phyloP scores from a whole-genome alignment of 1,140 invertebrate species.

The Hycleus cichorii region DNA sequence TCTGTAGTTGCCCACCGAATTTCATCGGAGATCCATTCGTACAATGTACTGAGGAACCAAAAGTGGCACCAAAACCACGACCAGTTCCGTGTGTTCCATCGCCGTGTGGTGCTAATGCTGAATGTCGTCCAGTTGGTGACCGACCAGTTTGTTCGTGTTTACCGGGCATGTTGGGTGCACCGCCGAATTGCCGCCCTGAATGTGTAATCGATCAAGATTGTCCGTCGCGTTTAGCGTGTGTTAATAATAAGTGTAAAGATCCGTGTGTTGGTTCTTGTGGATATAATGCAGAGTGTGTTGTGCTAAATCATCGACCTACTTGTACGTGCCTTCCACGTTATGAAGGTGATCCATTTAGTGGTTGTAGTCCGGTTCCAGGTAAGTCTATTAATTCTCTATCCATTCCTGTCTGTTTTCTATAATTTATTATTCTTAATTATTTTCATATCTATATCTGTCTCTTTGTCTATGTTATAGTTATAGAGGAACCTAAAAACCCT shows the following conservation, averaged over 20 bases:
- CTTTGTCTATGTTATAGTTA: conserved; percentile 27
- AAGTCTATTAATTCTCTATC: conserved; percentile 33
- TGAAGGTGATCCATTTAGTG: conserved; percentile 75
- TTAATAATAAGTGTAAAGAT: conserved; percentile 67
- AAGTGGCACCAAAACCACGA: conserved; percentile 28
- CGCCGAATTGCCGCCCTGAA: conserved; percentile 69
- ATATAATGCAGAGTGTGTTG: conserved; percentile 69
- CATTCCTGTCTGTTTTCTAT: background rate
- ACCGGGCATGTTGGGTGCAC: conserved; percentile 72
- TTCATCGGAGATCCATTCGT: conserved; percentile 77
- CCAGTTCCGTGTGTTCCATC: conserved; percentile 67
- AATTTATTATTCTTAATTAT: conserved; percentile 6
- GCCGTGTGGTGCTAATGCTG: conserved; percentile 75
- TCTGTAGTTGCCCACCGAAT: conserved; percentile 70
- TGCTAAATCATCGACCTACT: conserved; percentile 68
- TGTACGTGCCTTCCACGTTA: conserved; percentile 68
- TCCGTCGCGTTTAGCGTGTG: conserved; percentile 66
- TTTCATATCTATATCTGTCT: conserved; percentile 1
- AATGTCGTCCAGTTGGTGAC: conserved; percentile 60
- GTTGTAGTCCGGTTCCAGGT: conserved; percentile 62
- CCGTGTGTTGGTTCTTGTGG: conserved; percentile 78
- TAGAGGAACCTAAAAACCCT: conserved; percentile 49
- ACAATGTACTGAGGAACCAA: conserved; percentile 47
- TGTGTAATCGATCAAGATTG: conserved; percentile 75
- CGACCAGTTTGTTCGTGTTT: conserved; percentile 70